phyloP scores from a whole-genome alignment of 1,140 invertebrate genomes.

The Laupala kohalensis region DNA sequence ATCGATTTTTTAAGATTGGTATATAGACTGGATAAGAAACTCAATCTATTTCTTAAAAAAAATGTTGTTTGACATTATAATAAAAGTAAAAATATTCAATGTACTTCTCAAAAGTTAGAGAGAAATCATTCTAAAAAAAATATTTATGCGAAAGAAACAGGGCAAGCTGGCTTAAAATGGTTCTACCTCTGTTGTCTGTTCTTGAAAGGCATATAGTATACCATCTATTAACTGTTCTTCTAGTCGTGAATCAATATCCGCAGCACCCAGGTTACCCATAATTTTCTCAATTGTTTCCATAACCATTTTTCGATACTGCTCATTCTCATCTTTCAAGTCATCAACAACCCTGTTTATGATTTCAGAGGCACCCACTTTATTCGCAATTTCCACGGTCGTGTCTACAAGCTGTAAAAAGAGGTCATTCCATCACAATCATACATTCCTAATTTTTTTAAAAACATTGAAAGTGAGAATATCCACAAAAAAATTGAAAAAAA shows the following conservation, averaged over 20 bases:
- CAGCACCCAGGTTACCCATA: slow-evolving; percentile 92
- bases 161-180: too few species aligned
- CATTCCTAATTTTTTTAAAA: neutral
- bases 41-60: too few species aligned
- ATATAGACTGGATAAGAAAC: too few species aligned
- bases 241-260: slow-evolving; percentile 91
- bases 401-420: slow-evolving; percentile 67
- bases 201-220: slow-evolving; percentile 98
- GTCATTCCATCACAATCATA: slow-evolving; percentile 6
- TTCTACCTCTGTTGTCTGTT: slow-evolving; percentile 97
- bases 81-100: too few species aligned
- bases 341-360: slow-evolving; percentile 98
- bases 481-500: neutral
- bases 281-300: slow-evolving; percentile 99
- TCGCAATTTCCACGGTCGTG: slow-evolving; percentile 99
- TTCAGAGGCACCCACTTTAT: slow-evolving; percentile 97
- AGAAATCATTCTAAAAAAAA: too few species aligned
- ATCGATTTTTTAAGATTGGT: too few species aligned
- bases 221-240: slow-evolving; percentile 99
- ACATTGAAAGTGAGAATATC: neutral
- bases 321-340: slow-evolving; percentile 98
- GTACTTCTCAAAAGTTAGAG: too few species aligned
- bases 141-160: too few species aligned
- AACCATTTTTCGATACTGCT: slow-evolving; percentile 99
- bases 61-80: too few species aligned